A percentile compares a stretch with the other conserved stretches of the same genome.
Evolutionary conservation across 2,888 invertebrate species (phyloP).

Genomic region (Sympetrum striolatum): DNA sequence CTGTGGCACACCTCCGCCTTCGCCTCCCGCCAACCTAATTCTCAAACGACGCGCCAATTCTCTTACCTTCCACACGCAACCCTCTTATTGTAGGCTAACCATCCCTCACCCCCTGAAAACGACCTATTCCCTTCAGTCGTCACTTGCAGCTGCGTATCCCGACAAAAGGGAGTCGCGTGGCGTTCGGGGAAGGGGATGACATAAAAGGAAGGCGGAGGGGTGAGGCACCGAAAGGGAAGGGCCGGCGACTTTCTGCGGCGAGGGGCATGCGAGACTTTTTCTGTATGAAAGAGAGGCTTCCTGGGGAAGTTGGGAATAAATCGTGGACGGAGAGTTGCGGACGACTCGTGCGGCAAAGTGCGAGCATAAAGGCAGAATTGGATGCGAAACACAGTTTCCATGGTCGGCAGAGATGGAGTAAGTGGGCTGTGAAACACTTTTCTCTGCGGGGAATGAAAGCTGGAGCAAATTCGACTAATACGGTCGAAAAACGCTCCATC

Average conservation of each 20-base stretch:
- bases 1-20: neutral
- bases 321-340: neutral
- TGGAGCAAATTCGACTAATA: neutral
- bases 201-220: neutral
- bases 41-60: neutral
- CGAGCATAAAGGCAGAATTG: neutral
- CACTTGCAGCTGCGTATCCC: neutral
- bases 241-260: neutral
- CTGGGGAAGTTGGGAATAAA: neutral
- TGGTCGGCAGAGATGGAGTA: neutral
- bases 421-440: slow-evolving; percentile 24
- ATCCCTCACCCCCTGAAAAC: neutral
- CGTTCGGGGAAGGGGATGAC: neutral
- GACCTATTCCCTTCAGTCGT: neutral
- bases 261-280: neutral
- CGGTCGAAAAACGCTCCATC: neutral
- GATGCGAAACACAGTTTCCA: neutral
- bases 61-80: neutral
- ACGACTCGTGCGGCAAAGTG: neutral
- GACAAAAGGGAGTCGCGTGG: neutral
- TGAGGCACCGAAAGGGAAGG: neutral
- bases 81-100: neutral
- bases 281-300: neutral
- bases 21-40: neutral
- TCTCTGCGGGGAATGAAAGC: neutral